These are phyloP conservation scores for Limanda limanda DNA, from an alignment of 2,113 vertebrate species.

Conservation along the genomic window DNA sequence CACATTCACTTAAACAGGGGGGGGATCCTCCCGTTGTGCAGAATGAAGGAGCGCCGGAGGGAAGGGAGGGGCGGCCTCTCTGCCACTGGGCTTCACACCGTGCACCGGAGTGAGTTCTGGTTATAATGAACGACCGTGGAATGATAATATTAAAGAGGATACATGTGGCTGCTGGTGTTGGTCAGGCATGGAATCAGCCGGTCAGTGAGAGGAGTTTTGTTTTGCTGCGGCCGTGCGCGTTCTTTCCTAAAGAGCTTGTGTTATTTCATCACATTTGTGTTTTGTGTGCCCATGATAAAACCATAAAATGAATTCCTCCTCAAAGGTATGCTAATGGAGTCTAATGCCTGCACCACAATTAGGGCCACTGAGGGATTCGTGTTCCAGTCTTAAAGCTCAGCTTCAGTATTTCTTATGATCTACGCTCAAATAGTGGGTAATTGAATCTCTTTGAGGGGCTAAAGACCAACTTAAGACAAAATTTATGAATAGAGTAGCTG, in stretches of 20 bases:
- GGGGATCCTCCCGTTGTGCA: slow-evolving; percentile 60
- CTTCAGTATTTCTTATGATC: not conserved
- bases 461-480: not conserved
- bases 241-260: not conserved
- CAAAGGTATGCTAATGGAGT: slow-evolving; percentile 21
- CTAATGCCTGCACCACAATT: not conserved
- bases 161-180: not conserved
- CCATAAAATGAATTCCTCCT: not conserved
- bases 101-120: slow-evolving; percentile 24
- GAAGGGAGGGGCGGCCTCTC: not conserved
- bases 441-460: slow-evolving; percentile 6
- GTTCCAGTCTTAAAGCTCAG: not conserved
- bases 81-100: slow-evolving; percentile 22
- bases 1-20: slow-evolving; percentile 64
- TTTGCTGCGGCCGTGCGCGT: not conserved
- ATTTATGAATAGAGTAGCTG: not conserved
- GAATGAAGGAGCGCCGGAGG: slow-evolving; percentile 49
- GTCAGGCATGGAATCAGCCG: not conserved
- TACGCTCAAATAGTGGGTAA: not conserved
- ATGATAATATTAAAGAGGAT: slow-evolving; percentile 6
- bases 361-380: slow-evolving; percentile 6
- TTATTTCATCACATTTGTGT: slow-evolving; percentile 7
- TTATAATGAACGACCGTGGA: slow-evolving; percentile 38
- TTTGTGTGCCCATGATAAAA: not conserved
- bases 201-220: not conserved